These are phyloP conservation scores for Diarsia brunnea DNA, from an alignment of 2,888 invertebrate species.

Conservation along the genomic window DNA sequence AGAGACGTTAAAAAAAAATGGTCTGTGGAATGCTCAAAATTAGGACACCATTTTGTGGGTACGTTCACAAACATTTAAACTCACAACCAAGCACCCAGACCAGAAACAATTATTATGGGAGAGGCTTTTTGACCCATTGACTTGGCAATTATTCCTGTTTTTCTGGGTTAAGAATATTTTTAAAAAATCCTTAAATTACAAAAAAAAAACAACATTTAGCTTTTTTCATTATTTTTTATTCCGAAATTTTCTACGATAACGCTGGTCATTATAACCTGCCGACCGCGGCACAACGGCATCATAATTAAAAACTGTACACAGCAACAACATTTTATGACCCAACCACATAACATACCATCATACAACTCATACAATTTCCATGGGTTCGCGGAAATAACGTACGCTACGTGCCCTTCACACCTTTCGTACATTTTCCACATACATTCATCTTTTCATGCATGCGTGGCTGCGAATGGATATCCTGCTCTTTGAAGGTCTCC, in stretches of 20 bases:
- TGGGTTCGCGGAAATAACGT: slow-evolving; percentile 31
- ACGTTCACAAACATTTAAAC: no score
- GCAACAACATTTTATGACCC: background rate
- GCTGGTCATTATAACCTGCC: background rate
- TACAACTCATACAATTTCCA: slow-evolving; percentile 3
- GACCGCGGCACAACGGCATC: background rate
- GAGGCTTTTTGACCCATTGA: background rate
- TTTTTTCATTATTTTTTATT: background rate
- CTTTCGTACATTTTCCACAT: slow-evolving; percentile 35
- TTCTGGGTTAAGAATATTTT: background rate
- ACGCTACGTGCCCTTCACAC: slow-evolving; percentile 11
- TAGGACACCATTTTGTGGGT: no score
- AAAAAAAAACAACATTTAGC: background rate
- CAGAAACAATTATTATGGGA: no score
- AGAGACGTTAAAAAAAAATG: no score
- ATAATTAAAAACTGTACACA: slow-evolving; percentile 9
- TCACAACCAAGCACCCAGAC: no score
- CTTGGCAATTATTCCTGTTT: background rate
- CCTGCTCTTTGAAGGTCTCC: slow-evolving; percentile 25
- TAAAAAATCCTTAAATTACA: background rate
- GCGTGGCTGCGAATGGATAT: slow-evolving; percentile 1
- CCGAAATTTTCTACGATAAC: background rate
- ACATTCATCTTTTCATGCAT: slow-evolving; percentile 36
- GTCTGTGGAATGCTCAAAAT: no score
- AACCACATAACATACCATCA: slow-evolving; percentile 1